Evolutionary conservation across 2,113 vertebrate genomes (phyloP).

Genomic region (Chrysemys picta): DNA sequence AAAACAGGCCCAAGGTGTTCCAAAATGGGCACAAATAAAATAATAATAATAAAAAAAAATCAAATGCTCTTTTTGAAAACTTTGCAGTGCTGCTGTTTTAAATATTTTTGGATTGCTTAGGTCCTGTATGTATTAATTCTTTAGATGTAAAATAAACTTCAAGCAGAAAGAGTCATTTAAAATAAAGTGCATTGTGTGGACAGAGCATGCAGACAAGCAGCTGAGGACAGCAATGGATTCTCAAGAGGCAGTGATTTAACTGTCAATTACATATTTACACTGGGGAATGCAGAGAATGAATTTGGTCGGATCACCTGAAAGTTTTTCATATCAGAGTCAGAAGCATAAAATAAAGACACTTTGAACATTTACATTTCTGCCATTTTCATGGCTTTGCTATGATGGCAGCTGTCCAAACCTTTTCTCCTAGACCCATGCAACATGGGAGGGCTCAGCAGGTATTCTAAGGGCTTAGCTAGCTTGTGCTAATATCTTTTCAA

Average conservation of each 20-base stretch:
- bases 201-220: background rate
- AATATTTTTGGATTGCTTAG: background rate
- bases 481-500: background rate
- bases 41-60: background rate
- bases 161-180: background rate
- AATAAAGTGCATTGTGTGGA: background rate
- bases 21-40: background rate
- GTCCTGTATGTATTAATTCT: background rate
- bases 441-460: background rate
- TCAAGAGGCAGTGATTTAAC: background rate
- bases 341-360: background rate
- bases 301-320: background rate
- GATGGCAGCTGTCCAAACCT: background rate
- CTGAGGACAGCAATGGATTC: background rate
- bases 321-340: background rate
- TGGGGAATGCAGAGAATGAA: background rate
- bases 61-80: background rate
- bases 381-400: background rate
- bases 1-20: background rate
- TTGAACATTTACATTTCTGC: background rate
- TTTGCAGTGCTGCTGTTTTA: background rate
- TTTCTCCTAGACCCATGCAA: background rate
- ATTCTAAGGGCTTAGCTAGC: background rate
- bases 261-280: background rate
- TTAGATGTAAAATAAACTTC: background rate